Evolutionary conservation across 2,113 vertebrate species (phyloP), one percentile per base, ranked within the genome.

Genomic region (Oreochromis spilurus): DNA sequence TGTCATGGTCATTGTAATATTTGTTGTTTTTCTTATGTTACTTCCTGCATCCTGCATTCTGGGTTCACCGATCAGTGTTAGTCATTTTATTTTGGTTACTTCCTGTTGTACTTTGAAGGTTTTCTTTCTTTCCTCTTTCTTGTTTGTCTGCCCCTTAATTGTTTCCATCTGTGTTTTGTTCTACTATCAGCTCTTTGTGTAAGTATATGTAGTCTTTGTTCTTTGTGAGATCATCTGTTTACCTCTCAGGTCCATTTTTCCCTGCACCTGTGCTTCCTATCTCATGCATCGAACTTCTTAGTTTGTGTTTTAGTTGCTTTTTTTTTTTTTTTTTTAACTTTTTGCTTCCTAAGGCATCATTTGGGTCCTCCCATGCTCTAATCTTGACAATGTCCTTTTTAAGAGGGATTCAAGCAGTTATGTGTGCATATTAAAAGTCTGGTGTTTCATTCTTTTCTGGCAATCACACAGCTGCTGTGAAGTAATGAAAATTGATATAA

Each of bases 401-500:
- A 70, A 70, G 36, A 70, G 65, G 3, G 5, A 70, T 43, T 43
- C 21, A 43, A 43, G 0, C n/a, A 70, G 36, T 6, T 43, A 70
- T 70, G 36, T 70, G 7, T 24, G 38, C 36, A 43, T 12, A 24
- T 70, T 24, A 70, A 16, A 70, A 24, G 1, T 12, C 43, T 16
- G 5, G 38, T 1, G 38, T 70, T 43, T 43, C 24, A 43, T 70
- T 70, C 2, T 70, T 70, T 70, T 43, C 36, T 70, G n/a, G 7
- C n/a, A 70, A 1, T 72, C 11, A 26, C 21, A 72, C 21, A 29
- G 40, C 8, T 72, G 67, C 24, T 45, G 40, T 26, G 21, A 45
- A 0, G 5, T 72, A 45, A 72, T 8, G 0, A 3, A 72, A 72
- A 45, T 16, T 24, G 21, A 45, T 6, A 43, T 1, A 24, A 70